Evolutionary conservation across 1,140 invertebrate species (phyloP).

Genomic region (Thaumetopoea pityocampa): DNA sequence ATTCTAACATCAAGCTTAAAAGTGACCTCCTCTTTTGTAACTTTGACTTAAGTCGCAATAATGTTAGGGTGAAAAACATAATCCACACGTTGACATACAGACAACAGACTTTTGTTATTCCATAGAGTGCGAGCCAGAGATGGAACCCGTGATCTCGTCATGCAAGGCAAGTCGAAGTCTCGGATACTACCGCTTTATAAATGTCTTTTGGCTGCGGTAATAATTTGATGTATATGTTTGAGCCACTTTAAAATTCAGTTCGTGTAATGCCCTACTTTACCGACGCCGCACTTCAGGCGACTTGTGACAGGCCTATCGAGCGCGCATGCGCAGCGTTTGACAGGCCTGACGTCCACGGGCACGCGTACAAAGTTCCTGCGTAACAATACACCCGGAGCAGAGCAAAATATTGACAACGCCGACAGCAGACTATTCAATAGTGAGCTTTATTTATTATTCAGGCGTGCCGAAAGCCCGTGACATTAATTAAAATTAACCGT

Average conservation of each 20-base stretch:
- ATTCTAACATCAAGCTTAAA: too few species aligned
- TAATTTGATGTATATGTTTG: too few species aligned
- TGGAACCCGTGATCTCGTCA: too few species aligned
- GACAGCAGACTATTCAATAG: conserved; percentile 3
- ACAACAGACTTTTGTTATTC: too few species aligned
- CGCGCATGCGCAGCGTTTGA: conserved; percentile 57
- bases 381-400: conserved; percentile 43
- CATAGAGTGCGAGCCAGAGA: too few species aligned
- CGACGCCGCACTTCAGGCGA: conserved; percentile 37
- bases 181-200: too few species aligned
- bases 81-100: too few species aligned
- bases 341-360: conserved; percentile 44
- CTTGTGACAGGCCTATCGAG: conserved; percentile 24
- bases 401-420: conserved; percentile 25
- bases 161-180: too few species aligned
- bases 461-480: neutral
- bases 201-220: too few species aligned
- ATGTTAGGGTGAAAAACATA: too few species aligned
- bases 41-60: too few species aligned
- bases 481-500: neutral
- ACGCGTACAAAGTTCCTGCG: conserved; percentile 48
- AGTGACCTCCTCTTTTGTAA: too few species aligned
- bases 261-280: conserved; percentile 40
- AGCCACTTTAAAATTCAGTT: neutral
- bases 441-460: neutral